Evolutionary conservation across 2,113 vertebrate species (phyloP).

Genomic region (Helogale parvula): DNA sequence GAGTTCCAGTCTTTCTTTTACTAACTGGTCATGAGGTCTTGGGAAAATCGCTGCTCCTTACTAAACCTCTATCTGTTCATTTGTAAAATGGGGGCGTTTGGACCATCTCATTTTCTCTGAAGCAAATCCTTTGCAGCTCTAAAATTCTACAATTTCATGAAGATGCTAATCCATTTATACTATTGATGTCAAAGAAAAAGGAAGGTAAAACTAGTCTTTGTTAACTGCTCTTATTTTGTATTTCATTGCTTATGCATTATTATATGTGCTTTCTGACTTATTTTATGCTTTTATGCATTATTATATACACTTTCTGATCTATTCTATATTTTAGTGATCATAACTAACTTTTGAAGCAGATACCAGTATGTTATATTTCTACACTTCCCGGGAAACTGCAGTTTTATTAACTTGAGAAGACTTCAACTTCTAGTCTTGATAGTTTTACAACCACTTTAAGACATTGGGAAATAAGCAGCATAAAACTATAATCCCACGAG

Average conservation of each 20-base stretch:
- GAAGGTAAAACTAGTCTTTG: neutral
- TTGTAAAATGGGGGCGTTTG: conserved; percentile 3
- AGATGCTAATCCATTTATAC: neutral
- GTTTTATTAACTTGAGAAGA: conserved; percentile 8
- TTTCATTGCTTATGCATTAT: neutral
- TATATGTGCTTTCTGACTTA: neutral
- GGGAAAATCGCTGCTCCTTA: neutral
- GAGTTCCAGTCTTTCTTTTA: neutral
- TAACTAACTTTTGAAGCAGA: neutral
- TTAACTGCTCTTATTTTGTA: neutral
- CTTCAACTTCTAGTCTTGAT: neutral
- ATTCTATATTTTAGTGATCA: neutral
- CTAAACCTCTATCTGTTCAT: neutral
- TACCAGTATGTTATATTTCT: neutral
- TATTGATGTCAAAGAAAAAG: neutral
- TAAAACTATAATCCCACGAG: neutral
- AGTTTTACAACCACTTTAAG: neutral
- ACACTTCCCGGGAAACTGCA: neutral
- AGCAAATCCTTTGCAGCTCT: neutral
- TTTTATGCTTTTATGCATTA: neutral
- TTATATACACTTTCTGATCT: neutral
- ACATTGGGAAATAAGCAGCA: neutral
- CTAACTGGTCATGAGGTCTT: neutral
- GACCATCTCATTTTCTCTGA: neutral
- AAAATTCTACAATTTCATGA: conserved; percentile 5